These are phyloP conservation scores for Pseudotriccus pelzelni DNA, from an alignment of 2,797 vertebrate genomes.

Conservation along the genomic window DNA sequence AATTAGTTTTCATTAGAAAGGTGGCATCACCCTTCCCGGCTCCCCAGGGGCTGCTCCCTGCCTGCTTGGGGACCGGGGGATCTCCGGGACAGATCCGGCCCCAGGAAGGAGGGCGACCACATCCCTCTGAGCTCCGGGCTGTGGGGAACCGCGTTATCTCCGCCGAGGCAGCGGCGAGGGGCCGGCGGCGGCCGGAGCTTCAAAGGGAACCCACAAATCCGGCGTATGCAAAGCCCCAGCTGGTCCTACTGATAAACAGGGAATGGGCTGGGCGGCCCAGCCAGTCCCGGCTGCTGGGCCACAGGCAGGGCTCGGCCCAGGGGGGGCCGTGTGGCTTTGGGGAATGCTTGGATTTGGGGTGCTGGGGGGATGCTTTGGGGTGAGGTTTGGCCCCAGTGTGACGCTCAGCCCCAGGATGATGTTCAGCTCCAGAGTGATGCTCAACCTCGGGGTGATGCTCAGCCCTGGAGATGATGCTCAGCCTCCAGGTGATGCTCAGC, in stretches of 20 bases:
- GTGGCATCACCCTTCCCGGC: not conserved
- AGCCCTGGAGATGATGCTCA: accelerated
- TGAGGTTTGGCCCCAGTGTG: accelerated
- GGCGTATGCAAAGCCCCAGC: not conserved
- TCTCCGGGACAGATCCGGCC: not conserved
- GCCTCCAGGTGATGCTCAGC: accelerated
- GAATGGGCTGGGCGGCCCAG: accelerated
- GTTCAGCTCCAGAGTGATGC: accelerated
- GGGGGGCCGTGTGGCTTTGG: accelerated
- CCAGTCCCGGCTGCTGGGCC: not conserved
- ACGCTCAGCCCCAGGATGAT: accelerated
- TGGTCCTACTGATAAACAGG: not conserved
- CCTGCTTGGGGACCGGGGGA: not conserved
- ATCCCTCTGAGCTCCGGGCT: not conserved
- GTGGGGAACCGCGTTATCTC: not conserved
- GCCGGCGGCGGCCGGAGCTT: not conserved
- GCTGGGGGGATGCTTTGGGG: not conserved
- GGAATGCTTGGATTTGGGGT: accelerated
- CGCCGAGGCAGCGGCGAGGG: not conserved
- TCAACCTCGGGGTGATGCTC: accelerated
- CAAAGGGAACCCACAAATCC: constrained; percentile 31
- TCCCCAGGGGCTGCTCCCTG: not conserved
- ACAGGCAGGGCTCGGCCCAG: accelerated
- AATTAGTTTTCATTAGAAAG: constrained; percentile 56
- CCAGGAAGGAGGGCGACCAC: not conserved